Evolutionary conservation across 2,888 invertebrate genomes (phyloP).

Genomic region (Eumerus sabulonum): DNA sequence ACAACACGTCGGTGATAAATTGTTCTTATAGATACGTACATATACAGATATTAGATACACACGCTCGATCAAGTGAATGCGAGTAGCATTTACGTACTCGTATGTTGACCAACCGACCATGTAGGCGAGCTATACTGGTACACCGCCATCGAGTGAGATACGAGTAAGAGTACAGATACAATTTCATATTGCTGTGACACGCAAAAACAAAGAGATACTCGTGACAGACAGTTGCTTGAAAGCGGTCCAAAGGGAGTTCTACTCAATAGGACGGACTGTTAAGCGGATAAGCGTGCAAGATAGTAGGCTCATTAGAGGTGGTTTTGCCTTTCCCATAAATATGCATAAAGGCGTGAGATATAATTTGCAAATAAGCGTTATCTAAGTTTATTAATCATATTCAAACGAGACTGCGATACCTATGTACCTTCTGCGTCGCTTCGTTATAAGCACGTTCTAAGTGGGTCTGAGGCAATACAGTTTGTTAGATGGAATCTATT

Average conservation of each 20-base stretch:
- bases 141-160: no score
- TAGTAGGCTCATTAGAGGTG: not conserved
- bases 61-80: no score
- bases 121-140: slow-evolving; percentile 61
- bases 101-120: not conserved
- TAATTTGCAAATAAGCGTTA: slow-evolving; percentile 57
- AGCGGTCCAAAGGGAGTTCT: not conserved
- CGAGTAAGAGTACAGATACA: no score
- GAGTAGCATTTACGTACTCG: no score
- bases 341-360: slow-evolving; percentile 50
- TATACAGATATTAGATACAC: slow-evolving; percentile 17
- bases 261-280: slow-evolving; percentile 3
- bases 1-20: slow-evolving; percentile 50
- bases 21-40: no score
- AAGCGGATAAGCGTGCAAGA: not conserved
- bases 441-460: no score
- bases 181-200: no score
- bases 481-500: no score
- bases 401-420: not conserved
- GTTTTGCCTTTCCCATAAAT: slow-evolving; percentile 39
- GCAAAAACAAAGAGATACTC: slow-evolving; percentile 17
- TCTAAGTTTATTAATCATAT: slow-evolving; percentile 31
- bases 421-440: no score
- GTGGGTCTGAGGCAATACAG: no score
- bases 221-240: not conserved